Percentiles rank a stretch among this genome's conserved stretches.
These are phyloP conservation scores for Hemitrygon akajei DNA, from an alignment of 2,797 vertebrate genomes.

Conservation along the genomic window DNA sequence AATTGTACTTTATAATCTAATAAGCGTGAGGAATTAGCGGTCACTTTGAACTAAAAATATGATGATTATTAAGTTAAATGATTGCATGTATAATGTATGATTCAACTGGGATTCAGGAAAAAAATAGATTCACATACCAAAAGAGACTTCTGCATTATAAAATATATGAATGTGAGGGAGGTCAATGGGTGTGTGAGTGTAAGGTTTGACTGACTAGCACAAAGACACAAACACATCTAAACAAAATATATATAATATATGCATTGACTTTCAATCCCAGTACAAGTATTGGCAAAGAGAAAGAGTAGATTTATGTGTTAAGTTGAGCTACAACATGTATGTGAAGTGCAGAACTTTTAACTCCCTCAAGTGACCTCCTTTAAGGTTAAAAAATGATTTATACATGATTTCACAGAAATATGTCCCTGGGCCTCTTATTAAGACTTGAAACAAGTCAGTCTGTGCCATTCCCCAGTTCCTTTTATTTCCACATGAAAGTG, in stretches of 20 bases:
- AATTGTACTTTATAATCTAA: slow-evolving; percentile 21
- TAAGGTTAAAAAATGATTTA: slow-evolving; percentile 48
- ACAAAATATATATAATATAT: neutral
- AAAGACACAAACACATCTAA: neutral
- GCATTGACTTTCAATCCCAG: slow-evolving; percentile 12
- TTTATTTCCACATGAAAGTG: slow-evolving; percentile 60
- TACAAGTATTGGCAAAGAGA: slow-evolving; percentile 20
- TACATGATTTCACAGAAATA: slow-evolving; percentile 45
- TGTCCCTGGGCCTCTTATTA: slow-evolving; percentile 52
- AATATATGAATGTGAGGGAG: neutral
- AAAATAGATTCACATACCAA: neutral
- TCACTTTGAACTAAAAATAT: neutral
- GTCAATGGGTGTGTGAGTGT: neutral
- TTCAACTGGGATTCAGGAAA: neutral
- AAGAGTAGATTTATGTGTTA: slow-evolving; percentile 35
- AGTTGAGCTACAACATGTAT: slow-evolving; percentile 30
- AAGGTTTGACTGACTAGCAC: neutral
- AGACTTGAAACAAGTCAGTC: slow-evolving; percentile 52
- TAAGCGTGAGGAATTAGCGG: neutral
- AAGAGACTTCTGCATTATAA: neutral
- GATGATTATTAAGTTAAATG: slow-evolving; percentile 25
- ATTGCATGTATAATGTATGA: neutral
- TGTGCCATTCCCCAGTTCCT: slow-evolving; percentile 54
- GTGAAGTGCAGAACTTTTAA: slow-evolving; percentile 33
- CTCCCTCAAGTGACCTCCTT: slow-evolving; percentile 31